Conservation (phyloP, 35 echinoderm and acorn worm species). For the Apostichopus japonicus region DNA sequence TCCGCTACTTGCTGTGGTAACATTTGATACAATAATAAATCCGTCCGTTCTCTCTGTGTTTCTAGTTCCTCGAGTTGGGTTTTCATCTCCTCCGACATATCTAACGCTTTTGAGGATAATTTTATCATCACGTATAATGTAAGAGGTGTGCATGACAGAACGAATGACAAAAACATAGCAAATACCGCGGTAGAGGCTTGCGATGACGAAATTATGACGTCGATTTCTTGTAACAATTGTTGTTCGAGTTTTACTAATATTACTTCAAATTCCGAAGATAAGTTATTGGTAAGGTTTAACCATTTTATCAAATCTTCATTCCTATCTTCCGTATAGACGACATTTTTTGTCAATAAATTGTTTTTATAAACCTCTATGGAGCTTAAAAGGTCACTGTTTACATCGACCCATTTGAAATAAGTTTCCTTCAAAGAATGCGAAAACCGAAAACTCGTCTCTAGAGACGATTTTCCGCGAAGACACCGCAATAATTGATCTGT, state of each 20-base stretch:
- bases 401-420: background rate
- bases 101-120: background rate
- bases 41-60: constrained; percentile 74
- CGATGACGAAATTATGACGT: constrained; percentile 11
- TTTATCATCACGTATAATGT: constrained; percentile 3
- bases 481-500: background rate
- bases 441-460: constrained; percentile 34
- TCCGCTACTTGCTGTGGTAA: constrained; percentile 77
- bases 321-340: background rate
- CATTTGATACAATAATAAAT: constrained; percentile 91
- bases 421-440: background rate
- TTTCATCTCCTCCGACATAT: background rate
- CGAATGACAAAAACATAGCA: background rate
- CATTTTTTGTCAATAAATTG: background rate
- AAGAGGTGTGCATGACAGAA: background rate
- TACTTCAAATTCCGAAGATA: background rate
- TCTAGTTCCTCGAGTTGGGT: constrained; percentile 40
- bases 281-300: background rate
- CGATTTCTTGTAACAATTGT: constrained; percentile 7
- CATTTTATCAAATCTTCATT: background rate
- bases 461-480: constrained; percentile 9
- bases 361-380: background rate
- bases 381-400: background rate
- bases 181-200: constrained; percentile 15
- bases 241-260: background rate